Conservation (phyloP, 2,113 vertebrate genomes). For the Bos javanicus region DNA sequence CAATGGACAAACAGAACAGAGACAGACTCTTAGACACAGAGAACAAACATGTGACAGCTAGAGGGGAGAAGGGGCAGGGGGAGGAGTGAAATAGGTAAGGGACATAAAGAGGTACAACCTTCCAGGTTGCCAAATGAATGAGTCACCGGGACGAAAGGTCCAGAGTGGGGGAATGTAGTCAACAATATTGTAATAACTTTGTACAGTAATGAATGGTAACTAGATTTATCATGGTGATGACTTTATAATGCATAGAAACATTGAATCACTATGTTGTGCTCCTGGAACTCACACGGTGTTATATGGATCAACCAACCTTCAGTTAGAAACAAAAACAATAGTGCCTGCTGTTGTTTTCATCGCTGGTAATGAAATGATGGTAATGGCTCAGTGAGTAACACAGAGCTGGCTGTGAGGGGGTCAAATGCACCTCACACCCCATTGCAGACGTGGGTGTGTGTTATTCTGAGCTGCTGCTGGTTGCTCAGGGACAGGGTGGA, state of each 20-base stretch:
- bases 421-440: accelerated
- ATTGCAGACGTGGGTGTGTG: accelerated
- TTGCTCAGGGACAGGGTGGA: neutral
- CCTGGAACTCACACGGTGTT: neutral
- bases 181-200: neutral
- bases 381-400: accelerated
- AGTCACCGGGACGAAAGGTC: neutral
- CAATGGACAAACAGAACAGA: neutral
- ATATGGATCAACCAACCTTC: neutral
- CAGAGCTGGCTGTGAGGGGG: neutral
- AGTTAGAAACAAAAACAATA: neutral
- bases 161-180: neutral
- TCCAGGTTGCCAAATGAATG: neutral
- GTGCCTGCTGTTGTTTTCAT: neutral
- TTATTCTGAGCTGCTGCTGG: neutral
- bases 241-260: neutral
- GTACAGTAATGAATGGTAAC: neutral
- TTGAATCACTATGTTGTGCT: neutral
- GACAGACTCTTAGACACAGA: neutral
- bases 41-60: neutral
- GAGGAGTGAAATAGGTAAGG: neutral
- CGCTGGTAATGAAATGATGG: neutral
- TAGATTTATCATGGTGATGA: neutral
- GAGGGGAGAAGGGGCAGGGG: neutral
- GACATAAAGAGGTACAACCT: neutral